These are phyloP conservation scores for Hippoglossus stenolepis DNA, from an alignment of 2,113 vertebrate genomes.

Conservation along the genomic window DNA sequence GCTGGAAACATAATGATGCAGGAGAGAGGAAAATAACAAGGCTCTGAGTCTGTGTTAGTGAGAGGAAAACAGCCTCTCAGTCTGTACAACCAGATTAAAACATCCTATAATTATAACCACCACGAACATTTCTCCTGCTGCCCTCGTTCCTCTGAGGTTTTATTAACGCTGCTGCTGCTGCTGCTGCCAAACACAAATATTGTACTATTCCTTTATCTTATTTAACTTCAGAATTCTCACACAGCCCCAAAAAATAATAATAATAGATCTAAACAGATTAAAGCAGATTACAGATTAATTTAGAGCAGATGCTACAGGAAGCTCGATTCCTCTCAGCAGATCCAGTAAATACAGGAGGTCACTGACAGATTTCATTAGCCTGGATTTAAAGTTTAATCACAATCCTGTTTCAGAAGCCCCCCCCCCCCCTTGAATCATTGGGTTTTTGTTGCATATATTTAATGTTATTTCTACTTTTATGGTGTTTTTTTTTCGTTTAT, in stretches of 20 bases:
- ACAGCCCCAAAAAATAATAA: neutral
- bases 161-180: too few species aligned
- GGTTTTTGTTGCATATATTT: too few species aligned
- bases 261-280: slow-evolving; percentile 40
- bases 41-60: slow-evolving; percentile 3
- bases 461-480: too few species aligned
- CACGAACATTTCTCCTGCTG: neutral
- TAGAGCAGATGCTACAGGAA: slow-evolving; percentile 3
- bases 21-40: slow-evolving; percentile 12
- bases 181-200: neutral
- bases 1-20: slow-evolving; percentile 62
- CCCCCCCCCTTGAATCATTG: neutral
- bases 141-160: neutral
- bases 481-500: too few species aligned
- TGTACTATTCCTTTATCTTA: too few species aligned
- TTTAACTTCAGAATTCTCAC: neutral
- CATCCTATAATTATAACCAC: slow-evolving; percentile 38
- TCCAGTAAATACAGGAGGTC: neutral
- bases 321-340: neutral
- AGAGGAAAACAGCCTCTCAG: slow-evolving; percentile 32
- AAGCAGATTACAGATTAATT: slow-evolving; percentile 46
- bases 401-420: neutral
- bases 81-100: slow-evolving; percentile 18
- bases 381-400: neutral
- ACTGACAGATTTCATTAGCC: slow-evolving; percentile 5